Conservation (phyloP, 2,888 invertebrate genomes). For the Invenusta paracnida region DNA sequence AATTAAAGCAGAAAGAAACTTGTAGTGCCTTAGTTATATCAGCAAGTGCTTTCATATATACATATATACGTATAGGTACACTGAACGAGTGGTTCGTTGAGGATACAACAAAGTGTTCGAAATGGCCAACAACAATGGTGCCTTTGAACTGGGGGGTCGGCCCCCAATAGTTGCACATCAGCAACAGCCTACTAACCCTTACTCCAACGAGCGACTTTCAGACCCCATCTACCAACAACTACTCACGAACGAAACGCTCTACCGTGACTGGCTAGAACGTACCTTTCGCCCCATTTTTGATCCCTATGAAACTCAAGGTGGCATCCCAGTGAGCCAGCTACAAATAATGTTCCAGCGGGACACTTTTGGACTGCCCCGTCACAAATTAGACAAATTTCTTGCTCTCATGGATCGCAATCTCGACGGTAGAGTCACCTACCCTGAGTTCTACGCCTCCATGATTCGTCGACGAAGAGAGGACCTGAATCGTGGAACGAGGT, state of each 20-base stretch:
- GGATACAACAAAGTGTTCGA: too few relatives aligned
- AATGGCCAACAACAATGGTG: background rate
- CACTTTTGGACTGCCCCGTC: conserved; percentile 31
- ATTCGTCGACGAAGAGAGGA: conserved; percentile 15
- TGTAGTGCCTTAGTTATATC: too few relatives aligned
- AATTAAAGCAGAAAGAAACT: too few relatives aligned
- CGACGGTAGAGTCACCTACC: conserved; percentile 40
- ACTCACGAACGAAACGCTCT: conserved; percentile 25
- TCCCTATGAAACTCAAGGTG: conserved; percentile 40
- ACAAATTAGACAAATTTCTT: conserved; percentile 40
- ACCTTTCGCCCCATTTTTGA: conserved; percentile 40
- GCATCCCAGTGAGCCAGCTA: conserved; percentile 37
- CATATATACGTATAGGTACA: too few relatives aligned
- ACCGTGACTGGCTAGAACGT: conserved; percentile 39
- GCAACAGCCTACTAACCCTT: background rate
- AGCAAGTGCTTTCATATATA: too few relatives aligned
- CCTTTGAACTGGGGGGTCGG: background rate
- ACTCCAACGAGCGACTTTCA: background rate
- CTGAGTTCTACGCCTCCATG: conserved; percentile 39
- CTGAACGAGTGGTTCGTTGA: too few relatives aligned
- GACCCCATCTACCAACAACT: conserved; percentile 6
- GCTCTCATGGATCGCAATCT: conserved; percentile 37
- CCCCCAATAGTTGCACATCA: background rate
- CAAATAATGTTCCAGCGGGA: conserved; percentile 37
- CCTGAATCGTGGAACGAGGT: background rate